A percentile compares a stretch with the other conserved stretches of the same genome.
Evolutionary conservation across 2,797 vertebrate genomes (phyloP).

Genomic region (Diglossa cyanea): DNA sequence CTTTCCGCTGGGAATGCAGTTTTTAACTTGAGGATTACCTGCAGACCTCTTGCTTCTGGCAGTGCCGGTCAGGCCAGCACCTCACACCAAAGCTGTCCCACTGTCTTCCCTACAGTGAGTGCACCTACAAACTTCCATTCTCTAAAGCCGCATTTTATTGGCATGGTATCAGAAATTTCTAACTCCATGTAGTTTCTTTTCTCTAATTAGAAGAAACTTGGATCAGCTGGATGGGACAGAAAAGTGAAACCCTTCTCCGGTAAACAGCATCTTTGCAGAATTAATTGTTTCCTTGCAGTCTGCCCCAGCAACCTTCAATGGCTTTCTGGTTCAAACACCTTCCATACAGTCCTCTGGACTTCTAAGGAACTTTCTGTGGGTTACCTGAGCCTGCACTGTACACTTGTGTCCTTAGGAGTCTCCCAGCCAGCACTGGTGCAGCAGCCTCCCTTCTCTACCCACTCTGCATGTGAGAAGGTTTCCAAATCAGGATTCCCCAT

Average conservation of each 20-base stretch:
- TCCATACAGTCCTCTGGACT: not conserved
- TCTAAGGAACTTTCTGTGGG: not conserved
- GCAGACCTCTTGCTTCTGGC: not conserved
- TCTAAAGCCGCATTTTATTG: not conserved
- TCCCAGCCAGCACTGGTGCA: not conserved
- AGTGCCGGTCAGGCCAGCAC: accelerated
- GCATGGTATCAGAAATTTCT: not conserved
- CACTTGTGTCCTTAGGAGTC: not conserved
- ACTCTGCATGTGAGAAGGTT: not conserved
- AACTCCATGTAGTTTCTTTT: not conserved
- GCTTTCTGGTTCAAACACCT: not conserved
- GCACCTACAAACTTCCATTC: not conserved
- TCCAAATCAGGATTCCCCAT: not conserved
- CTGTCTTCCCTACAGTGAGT: not conserved
- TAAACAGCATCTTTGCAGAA: not conserved
- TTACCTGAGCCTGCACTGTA: not conserved
- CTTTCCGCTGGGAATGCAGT: not conserved
- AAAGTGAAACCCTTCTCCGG: accelerated
- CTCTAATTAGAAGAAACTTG: not conserved
- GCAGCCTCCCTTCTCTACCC: not conserved
- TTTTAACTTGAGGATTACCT: not conserved
- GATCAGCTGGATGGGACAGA: not conserved
- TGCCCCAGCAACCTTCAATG: not conserved
- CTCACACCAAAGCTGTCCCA: accelerated
- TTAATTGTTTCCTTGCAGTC: not conserved